Conservation (phyloP, 2,888 invertebrate species). For the Baronia brevicornis region DNA sequence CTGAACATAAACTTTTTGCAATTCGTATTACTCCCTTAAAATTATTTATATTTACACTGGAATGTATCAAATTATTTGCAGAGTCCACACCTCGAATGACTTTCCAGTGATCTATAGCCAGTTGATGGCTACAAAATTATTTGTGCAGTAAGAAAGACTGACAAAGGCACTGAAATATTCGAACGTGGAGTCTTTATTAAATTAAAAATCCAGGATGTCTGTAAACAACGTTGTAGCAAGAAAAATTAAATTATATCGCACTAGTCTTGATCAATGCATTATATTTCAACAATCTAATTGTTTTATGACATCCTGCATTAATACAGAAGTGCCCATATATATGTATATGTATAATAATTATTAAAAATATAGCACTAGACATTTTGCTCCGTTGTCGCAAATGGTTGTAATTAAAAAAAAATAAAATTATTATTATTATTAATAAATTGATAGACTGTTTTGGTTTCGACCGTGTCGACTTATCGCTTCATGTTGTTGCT, state of each 20-base stretch:
- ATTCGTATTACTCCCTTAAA: too few species aligned
- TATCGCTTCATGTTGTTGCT: conserved; percentile 33
- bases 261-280: conserved; percentile 5
- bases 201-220: conserved; percentile 43
- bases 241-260: too few species aligned
- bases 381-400: conserved; percentile 68
- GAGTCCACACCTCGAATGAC: too few species aligned
- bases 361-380: conserved; percentile 60
- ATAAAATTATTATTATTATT: conserved; percentile 57
- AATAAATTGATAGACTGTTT: conserved; percentile 70
- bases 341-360: conserved; percentile 53
- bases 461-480: conserved; percentile 45
- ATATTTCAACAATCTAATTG: conserved; percentile 24
- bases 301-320: conserved; percentile 51
- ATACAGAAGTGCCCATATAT: conserved; percentile 51
- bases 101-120: not conserved
- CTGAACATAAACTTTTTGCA: too few species aligned
- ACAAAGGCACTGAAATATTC: conserved; percentile 45
- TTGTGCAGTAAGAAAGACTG: conserved; percentile 58
- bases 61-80: conserved; percentile 7
- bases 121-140: conserved; percentile 16
- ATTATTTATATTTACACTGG: conserved; percentile 18
- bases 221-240: conserved; percentile 27
- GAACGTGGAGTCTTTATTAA: conserved; percentile 34
- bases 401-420: conserved; percentile 72